These are phyloP conservation scores for Merodon equestris DNA, from an alignment of 2,888 invertebrate genomes.

Conservation along the genomic window DNA sequence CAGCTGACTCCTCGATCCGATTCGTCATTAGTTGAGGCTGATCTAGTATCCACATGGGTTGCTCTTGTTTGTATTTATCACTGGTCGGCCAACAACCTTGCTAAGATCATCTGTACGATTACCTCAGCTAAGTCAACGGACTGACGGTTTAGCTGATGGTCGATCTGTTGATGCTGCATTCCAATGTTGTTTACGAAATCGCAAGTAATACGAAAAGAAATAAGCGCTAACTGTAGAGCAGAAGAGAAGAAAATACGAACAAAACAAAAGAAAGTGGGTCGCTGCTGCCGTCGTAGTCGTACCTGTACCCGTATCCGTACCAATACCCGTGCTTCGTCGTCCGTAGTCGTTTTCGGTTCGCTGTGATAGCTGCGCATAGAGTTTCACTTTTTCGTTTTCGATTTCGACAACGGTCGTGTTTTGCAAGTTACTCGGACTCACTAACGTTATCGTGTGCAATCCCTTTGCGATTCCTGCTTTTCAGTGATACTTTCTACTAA, in stretches of 20 bases:
- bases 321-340: no score
- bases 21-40: no score
- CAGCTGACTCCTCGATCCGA: no score
- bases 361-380: slow-evolving; percentile 36
- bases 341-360: slow-evolving; percentile 2
- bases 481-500: no score
- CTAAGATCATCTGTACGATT: background rate
- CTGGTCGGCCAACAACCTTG: no score
- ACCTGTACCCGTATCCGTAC: background rate
- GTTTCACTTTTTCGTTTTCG: slow-evolving; percentile 65
- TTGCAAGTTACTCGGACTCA: slow-evolving; percentile 11
- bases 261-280: slow-evolving; percentile 68
- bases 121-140: no score
- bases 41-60: no score
- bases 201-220: slow-evolving; percentile 48
- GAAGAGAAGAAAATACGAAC: slow-evolving; percentile 51
- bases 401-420: slow-evolving; percentile 58
- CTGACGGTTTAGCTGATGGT: no score
- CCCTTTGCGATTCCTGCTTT: slow-evolving; percentile 13
- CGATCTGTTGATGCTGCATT: slow-evolving; percentile 54
- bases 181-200: slow-evolving; percentile 67
- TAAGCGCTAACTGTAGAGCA: slow-evolving; percentile 32
- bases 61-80: no score
- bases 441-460: slow-evolving; percentile 15
- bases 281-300: slow-evolving; percentile 10